These are phyloP conservation scores for Silurus glanis DNA, from an alignment of 2,113 vertebrate species.

Conservation along the genomic window DNA sequence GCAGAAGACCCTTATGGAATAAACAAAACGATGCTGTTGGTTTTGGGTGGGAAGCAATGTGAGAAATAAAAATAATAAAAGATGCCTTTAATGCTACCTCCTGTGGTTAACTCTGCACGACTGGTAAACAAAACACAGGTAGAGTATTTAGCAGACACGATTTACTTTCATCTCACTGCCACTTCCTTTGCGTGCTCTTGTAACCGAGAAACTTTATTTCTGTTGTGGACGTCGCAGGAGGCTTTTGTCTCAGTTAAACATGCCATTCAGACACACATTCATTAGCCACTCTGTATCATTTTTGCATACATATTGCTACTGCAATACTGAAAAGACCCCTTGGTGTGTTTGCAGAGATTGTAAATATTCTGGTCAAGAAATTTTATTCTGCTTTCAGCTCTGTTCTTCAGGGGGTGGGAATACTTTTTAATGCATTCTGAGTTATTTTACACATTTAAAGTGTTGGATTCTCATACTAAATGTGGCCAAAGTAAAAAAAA, in stretches of 20 bases:
- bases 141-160: conserved; percentile 64
- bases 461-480: no score
- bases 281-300: neutral
- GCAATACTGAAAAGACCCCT: neutral
- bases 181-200: conserved; percentile 21
- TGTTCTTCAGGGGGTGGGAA: neutral
- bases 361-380: neutral
- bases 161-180: conserved; percentile 64
- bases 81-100: conserved; percentile 67
- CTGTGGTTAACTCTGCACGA: conserved; percentile 60
- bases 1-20: conserved; percentile 63
- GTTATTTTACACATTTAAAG: neutral
- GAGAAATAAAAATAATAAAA: conserved; percentile 41
- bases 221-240: neutral
- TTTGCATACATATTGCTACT: neutral
- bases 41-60: conserved; percentile 42
- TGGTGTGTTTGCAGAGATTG: neutral
- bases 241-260: neutral
- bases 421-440: no score
- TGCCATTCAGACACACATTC: neutral
- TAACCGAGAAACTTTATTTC: neutral
- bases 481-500: neutral
- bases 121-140: conserved; percentile 65
- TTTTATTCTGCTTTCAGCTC: neutral
- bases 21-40: conserved; percentile 63